Evolutionary conservation across 2,113 vertebrate species (phyloP).

Genomic region (Notechis scutatus): DNA sequence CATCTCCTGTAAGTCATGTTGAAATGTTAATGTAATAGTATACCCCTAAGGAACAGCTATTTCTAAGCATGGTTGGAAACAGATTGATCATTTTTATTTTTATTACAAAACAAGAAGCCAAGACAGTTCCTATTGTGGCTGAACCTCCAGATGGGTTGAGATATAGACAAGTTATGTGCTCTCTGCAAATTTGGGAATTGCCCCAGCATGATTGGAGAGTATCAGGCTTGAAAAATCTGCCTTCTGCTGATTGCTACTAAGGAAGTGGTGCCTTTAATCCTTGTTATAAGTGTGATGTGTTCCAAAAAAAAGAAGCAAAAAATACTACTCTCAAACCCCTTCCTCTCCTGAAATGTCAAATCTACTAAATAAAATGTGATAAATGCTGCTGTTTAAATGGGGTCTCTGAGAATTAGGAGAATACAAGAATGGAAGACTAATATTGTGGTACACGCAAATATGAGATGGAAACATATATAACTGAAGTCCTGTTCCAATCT

Average conservation of each 20-base stretch:
- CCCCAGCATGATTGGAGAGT: not conserved
- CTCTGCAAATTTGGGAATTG: not conserved
- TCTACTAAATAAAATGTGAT: not conserved
- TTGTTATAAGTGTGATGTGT: not conserved
- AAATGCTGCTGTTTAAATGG: not conserved
- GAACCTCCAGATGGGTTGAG: not conserved
- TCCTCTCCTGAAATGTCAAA: not conserved
- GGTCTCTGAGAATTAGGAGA: not conserved
- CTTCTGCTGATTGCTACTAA: not conserved
- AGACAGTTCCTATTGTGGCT: not conserved
- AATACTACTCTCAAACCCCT: not conserved
- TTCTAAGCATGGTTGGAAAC: not conserved
- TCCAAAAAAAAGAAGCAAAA: not conserved
- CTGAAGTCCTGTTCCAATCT: not conserved
- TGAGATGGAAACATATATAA: not conserved
- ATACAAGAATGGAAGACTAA: not conserved
- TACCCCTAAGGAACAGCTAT: not conserved
- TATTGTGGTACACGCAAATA: not conserved
- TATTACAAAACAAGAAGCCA: not conserved
- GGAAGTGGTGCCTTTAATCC: not conserved
- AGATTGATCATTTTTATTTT: not conserved
- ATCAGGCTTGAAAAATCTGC: not conserved
- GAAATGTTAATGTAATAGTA: not conserved
- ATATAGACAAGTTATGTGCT: not conserved
- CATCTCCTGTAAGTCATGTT: too few species aligned